These are phyloP conservation scores for Lasius fuliginosus DNA, from an alignment of 2,888 invertebrate species.

Conservation along the genomic window DNA sequence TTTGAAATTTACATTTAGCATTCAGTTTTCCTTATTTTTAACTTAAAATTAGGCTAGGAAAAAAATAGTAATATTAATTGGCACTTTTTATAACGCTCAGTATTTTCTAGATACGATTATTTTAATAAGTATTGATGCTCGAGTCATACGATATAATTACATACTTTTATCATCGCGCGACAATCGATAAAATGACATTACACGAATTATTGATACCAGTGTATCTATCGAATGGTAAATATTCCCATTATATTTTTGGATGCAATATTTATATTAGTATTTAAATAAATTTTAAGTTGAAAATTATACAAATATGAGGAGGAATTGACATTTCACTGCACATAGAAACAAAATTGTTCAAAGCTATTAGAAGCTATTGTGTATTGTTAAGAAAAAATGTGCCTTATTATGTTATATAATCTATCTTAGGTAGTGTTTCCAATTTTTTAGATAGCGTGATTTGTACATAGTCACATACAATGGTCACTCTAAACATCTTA, in stretches of 20 bases:
- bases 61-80: not conserved
- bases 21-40: not conserved
- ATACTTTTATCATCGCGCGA: not conserved
- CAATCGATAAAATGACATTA: not conserved
- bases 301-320: not conserved
- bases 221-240: not conserved
- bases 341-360: not conserved
- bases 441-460: slow-evolving; percentile 10
- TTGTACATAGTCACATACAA: slow-evolving; percentile 13
- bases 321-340: not conserved
- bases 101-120: slow-evolving; percentile 9
- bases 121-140: not conserved
- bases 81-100: not conserved
- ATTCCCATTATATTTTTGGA: not conserved
- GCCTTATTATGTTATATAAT: slow-evolving; percentile 12
- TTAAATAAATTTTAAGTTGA: not conserved
- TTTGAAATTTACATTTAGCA: not conserved
- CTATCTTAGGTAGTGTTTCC: not conserved
- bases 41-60: not conserved
- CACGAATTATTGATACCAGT: not conserved
- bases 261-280: not conserved
- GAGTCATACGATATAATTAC: not conserved
- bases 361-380: slow-evolving; percentile 4
- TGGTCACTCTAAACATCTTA: not conserved
- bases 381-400: slow-evolving; percentile 31